These are phyloP conservation scores for Deroptyus accipitrinus DNA, from an alignment of 2,113 vertebrate genomes.

Conservation along the genomic window DNA sequence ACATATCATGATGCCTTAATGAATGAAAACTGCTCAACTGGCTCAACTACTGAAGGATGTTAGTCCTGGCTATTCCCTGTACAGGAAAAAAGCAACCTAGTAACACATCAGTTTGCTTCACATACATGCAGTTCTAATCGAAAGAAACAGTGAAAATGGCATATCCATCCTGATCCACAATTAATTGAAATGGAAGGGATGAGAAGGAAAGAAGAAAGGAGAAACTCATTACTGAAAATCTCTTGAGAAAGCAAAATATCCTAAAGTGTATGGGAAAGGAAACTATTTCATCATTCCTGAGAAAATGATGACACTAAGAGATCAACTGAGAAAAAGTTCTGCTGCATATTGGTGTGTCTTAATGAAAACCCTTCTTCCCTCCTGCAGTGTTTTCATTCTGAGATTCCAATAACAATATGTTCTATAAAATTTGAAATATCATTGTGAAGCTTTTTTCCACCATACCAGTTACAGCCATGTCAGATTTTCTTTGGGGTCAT, in stretches of 20 bases:
- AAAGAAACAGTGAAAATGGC: background rate
- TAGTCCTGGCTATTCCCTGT: background rate
- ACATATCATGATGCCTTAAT: background rate
- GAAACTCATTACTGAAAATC: background rate
- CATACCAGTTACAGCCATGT: background rate
- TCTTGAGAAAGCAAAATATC: background rate
- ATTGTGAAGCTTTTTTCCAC: background rate
- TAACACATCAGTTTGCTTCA: background rate
- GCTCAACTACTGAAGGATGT: background rate
- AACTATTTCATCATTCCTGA: constrained; percentile 2
- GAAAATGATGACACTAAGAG: constrained; percentile 4
- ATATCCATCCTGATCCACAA: background rate
- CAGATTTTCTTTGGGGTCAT: background rate
- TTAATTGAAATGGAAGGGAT: background rate
- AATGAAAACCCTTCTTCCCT: background rate
- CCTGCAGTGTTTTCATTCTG: background rate
- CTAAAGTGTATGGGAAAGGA: background rate
- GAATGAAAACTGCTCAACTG: background rate
- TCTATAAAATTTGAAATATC: constrained; percentile 20
- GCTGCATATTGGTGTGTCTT: background rate
- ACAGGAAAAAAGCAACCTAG: background rate
- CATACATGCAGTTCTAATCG: background rate
- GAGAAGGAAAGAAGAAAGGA: background rate
- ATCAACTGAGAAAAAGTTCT: background rate
- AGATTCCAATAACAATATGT: background rate